These are phyloP conservation scores for Coranthus polyacanthus DNA, from an alignment of 2,797 vertebrate genomes.

Conservation along the genomic window DNA sequence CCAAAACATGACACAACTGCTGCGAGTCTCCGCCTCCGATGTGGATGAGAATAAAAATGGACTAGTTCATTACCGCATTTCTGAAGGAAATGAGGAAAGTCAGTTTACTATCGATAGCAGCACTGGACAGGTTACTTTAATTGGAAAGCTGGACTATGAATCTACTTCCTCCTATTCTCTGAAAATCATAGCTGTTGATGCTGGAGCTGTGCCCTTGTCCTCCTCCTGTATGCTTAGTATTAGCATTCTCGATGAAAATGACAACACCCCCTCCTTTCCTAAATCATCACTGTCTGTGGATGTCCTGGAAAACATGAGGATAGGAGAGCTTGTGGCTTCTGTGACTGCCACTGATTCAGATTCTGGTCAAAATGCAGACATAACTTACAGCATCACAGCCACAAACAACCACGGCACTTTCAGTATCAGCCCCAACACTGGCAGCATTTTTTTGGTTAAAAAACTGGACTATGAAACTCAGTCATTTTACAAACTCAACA, in stretches of 20 bases:
- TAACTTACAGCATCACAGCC: conserved; percentile 93
- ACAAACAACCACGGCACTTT: conserved; percentile 97
- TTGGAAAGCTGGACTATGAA: conserved; percentile 94
- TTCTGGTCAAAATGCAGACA: conserved; percentile 93
- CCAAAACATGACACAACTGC: conserved; percentile 92
- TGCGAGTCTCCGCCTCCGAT: conserved; percentile 95
- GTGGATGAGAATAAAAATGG: conserved; percentile 95
- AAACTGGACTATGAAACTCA: conserved; percentile 97
- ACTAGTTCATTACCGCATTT: conserved; percentile 89
- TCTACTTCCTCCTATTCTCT: conserved; percentile 91
- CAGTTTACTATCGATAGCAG: conserved; percentile 90
- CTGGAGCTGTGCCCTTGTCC: conserved; percentile 87
- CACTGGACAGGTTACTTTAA: conserved; percentile 93
- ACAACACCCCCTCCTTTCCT: conserved; percentile 95
- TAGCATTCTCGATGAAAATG: conserved; percentile 95
- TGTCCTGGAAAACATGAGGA: conserved; percentile 95
- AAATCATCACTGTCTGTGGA: conserved; percentile 91
- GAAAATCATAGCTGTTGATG: conserved; percentile 92
- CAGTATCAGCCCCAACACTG: conserved; percentile 96
- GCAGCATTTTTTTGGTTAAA: conserved; percentile 95
- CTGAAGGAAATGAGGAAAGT: conserved; percentile 93
- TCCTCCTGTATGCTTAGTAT: conserved; percentile 94
- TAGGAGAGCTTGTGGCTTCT: conserved; percentile 95
- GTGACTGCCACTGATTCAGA: conserved; percentile 95
- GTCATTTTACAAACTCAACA: conserved; percentile 93